A percentile compares a stretch with the other conserved stretches of the same genome.
Conservation (phyloP, 2,797 vertebrate species). For the Oophaga sylvatica region DNA sequence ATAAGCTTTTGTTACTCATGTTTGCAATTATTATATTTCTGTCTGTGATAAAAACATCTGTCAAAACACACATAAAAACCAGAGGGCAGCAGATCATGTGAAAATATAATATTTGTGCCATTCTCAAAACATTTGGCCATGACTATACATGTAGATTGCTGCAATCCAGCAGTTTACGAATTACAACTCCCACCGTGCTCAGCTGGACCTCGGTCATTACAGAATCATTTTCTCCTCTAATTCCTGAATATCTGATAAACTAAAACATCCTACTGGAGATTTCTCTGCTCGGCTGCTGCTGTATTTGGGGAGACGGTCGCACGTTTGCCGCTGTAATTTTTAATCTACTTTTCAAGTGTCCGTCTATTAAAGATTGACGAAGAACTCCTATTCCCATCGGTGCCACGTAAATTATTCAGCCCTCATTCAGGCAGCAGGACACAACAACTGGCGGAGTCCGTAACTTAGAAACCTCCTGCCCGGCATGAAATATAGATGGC, state of each 20-base stretch:
- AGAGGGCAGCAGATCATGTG: too few relatives aligned
- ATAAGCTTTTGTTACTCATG: too few relatives aligned
- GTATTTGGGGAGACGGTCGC: neutral
- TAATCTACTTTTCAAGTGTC: slow-evolving; percentile 3
- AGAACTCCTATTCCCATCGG: neutral
- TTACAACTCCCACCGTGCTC: neutral
- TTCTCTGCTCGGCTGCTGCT: neutral
- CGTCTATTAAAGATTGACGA: slow-evolving; percentile 1
- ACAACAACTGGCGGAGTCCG: neutral
- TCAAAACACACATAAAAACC: too few relatives aligned
- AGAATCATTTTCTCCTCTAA: neutral
- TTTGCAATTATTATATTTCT: too few relatives aligned
- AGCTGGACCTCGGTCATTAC: neutral
- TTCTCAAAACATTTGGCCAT: too few relatives aligned
- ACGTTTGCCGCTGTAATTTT: neutral
- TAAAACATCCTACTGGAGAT: neutral
- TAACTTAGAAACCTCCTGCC: slow-evolving; percentile 24
- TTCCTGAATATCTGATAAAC: neutral
- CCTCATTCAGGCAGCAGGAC: slow-evolving; percentile 5
- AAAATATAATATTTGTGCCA: too few relatives aligned
- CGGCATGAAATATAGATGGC: slow-evolving; percentile 28
- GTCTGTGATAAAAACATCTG: too few relatives aligned
- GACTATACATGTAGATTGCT: neutral
- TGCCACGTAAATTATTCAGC: slow-evolving; percentile 19
- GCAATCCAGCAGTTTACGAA: neutral